Evolutionary conservation across 2,113 vertebrate species (phyloP).

Genomic region (Pimephales promelas): DNA sequence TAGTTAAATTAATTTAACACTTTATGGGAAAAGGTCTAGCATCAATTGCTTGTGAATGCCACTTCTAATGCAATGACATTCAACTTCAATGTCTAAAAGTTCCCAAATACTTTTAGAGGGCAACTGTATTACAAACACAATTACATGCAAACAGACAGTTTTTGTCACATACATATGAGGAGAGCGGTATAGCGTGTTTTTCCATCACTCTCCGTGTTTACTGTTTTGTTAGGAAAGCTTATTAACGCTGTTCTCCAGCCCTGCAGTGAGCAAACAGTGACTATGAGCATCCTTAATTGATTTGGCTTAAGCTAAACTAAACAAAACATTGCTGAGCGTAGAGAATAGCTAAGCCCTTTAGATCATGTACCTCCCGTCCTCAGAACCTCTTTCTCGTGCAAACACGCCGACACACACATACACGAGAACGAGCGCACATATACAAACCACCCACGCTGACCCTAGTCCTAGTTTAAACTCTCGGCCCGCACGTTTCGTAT

Average conservation of each 20-base stretch:
- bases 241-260: constrained; percentile 47
- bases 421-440: background rate
- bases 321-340: constrained; percentile 46
- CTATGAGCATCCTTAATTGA: constrained; percentile 59
- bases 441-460: constrained; percentile 16
- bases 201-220: constrained; percentile 29
- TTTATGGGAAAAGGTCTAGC: background rate
- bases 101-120: background rate
- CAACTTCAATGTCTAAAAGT: background rate
- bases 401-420: constrained; percentile 25
- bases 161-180: background rate
- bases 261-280: constrained; percentile 49
- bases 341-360: constrained; percentile 50
- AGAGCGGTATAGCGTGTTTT: constrained; percentile 10
- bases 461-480: background rate
- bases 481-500: background rate
- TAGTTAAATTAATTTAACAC: background rate
- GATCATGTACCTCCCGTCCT: constrained; percentile 43
- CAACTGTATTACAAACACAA: background rate
- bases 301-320: constrained; percentile 60
- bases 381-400: constrained; percentile 26
- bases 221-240: constrained; percentile 39
- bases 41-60: background rate
- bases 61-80: background rate
- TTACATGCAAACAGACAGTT: constrained; percentile 11